Evolutionary conservation across 2,797 vertebrate genomes (phyloP).

Genomic region (Hippocampus kuda): DNA sequence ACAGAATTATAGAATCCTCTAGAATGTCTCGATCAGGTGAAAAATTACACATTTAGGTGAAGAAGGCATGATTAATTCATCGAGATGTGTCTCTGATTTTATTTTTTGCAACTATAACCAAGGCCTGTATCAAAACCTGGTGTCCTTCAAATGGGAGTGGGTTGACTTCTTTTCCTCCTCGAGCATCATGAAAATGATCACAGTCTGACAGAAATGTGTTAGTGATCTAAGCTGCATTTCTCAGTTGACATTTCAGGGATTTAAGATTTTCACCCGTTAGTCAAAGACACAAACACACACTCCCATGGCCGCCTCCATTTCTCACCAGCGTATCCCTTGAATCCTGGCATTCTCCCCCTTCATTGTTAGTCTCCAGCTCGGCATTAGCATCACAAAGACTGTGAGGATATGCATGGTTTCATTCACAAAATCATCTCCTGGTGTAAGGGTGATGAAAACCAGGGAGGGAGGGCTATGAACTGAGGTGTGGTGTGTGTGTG

Average conservation of each 20-base stretch:
- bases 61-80: not conserved
- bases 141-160: not conserved
- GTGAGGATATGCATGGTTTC: slow-evolving; percentile 77
- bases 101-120: not conserved
- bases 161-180: not conserved
- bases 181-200: not conserved
- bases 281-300: slow-evolving; percentile 24
- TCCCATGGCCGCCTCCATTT: slow-evolving; percentile 47
- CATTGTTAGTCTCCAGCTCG: slow-evolving; percentile 63
- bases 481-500: not conserved
- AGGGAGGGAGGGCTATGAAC: slow-evolving; percentile 20
- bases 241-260: slow-evolving; percentile 12
- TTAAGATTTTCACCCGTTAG: slow-evolving; percentile 20
- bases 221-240: not conserved
- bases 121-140: not conserved
- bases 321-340: slow-evolving; percentile 59
- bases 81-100: not conserved
- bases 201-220: not conserved
- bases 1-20: not conserved
- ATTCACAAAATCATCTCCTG: slow-evolving; percentile 82
- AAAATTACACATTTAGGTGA: not conserved
- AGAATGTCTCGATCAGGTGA: not conserved
- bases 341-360: slow-evolving; percentile 61
- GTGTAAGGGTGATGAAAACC: slow-evolving; percentile 77
- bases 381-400: slow-evolving; percentile 86